Evolutionary conservation across 2,797 vertebrate species (phyloP).

Genomic region (Poeciliopsis paucimaculata): DNA sequence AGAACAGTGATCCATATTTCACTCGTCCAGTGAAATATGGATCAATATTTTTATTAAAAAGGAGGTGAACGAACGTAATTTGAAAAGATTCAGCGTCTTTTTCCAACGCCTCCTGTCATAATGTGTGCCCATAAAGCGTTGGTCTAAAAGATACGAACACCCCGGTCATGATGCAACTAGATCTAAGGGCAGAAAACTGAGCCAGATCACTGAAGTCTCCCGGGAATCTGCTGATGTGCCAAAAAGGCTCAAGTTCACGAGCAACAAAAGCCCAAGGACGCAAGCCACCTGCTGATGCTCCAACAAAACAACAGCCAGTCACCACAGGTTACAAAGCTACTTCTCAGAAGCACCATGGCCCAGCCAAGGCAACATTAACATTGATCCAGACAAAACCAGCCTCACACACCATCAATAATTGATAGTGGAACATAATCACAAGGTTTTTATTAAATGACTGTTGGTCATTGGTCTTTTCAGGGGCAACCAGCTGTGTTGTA

Average conservation of each 20-base stretch:
- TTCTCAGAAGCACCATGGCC: slow-evolving; percentile 56
- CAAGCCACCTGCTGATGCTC: slow-evolving; percentile 80
- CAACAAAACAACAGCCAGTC: slow-evolving; percentile 72
- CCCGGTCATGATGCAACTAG: slow-evolving; percentile 55
- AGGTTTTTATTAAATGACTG: slow-evolving; percentile 66
- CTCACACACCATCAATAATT: slow-evolving; percentile 73
- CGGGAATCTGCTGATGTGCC: slow-evolving; percentile 75
- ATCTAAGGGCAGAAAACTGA: slow-evolving; percentile 68
- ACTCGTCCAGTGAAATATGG: neutral
- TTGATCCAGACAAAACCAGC: slow-evolving; percentile 69
- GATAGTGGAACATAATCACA: slow-evolving; percentile 69
- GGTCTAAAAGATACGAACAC: slow-evolving; percentile 35
- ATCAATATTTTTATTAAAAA: neutral
- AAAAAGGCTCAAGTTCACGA: slow-evolving; percentile 80
- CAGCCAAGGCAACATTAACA: slow-evolving; percentile 64
- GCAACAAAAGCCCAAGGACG: slow-evolving; percentile 76
- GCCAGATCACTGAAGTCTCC: slow-evolving; percentile 73
- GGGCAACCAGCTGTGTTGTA: slow-evolving; percentile 66
- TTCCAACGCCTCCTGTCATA: slow-evolving; percentile 4
- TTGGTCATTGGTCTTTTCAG: slow-evolving; percentile 51
- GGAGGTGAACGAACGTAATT: neutral
- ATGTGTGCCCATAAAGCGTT: slow-evolving; percentile 8
- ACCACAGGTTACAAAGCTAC: slow-evolving; percentile 65
- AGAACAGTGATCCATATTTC: too few relatives aligned
- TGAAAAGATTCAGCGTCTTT: slow-evolving; percentile 9